These are phyloP conservation scores for Anoplolepis gracilipes DNA, from an alignment of 1,140 invertebrate species.

Conservation along the genomic window DNA sequence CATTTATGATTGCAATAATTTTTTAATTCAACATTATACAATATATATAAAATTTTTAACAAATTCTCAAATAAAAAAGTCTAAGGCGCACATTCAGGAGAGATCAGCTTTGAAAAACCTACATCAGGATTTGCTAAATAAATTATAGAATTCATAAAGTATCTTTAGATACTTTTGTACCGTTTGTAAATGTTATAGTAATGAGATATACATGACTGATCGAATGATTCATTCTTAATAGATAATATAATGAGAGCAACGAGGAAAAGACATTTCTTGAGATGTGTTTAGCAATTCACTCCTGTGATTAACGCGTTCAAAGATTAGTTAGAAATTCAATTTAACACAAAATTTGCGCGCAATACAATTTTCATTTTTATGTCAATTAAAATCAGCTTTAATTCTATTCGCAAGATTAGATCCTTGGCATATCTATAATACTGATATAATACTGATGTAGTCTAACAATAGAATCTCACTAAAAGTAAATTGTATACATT, in stretches of 20 bases:
- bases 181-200: slow-evolving; percentile 24
- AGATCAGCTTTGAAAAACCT: too few relatives aligned
- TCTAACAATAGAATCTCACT: not conserved
- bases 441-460: slow-evolving; percentile 15
- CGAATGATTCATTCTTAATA: slow-evolving; percentile 11
- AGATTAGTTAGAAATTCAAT: not conserved
- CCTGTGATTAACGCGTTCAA: slow-evolving; percentile 4
- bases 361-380: slow-evolving; percentile 12
- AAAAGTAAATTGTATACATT: slow-evolving; percentile 20
- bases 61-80: not conserved
- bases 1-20: not conserved
- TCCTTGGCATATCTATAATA: not conserved
- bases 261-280: not conserved
- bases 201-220: not conserved
- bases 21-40: not conserved
- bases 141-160: not conserved
- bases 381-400: not conserved
- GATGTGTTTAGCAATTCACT: slow-evolving; percentile 2
- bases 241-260: not conserved
- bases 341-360: not conserved
- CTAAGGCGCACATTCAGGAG: too few relatives aligned
- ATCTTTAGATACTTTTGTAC: not conserved
- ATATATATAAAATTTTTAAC: not conserved
- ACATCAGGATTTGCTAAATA: not conserved
- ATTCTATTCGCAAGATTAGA: not conserved